phyloP scores from a whole-genome alignment of 2,797 vertebrate species.

The Gymnothorax javanicus region DNA sequence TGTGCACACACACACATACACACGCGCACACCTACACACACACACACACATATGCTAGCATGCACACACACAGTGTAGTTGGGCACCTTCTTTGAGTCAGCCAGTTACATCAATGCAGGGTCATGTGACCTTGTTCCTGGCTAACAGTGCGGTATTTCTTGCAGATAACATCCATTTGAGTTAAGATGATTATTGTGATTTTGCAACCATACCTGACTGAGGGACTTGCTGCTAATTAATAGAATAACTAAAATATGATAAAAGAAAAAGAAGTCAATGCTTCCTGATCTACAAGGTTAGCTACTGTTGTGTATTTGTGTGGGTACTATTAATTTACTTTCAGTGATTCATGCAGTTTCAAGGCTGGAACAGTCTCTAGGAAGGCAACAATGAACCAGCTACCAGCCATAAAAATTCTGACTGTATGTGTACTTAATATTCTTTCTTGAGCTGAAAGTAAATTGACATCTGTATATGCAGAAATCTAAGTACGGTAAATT shows the following conservation, averaged over 20 bases:
- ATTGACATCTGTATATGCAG: not conserved
- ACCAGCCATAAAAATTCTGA: not conserved
- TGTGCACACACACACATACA: not conserved
- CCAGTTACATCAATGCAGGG: not conserved
- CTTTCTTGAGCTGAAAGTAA: not conserved
- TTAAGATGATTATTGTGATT: not conserved
- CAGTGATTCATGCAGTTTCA: not conserved
- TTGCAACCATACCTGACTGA: not conserved
- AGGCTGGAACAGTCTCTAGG: not conserved
- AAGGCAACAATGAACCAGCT: not conserved
- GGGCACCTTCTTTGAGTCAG: not conserved
- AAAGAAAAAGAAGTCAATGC: not conserved
- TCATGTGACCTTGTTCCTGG: not conserved
- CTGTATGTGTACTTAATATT: not conserved
- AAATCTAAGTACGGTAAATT: not conserved
- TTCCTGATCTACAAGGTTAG: not conserved
- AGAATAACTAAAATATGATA: not conserved
- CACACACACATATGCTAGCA: not conserved
- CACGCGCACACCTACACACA: not conserved
- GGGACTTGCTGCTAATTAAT: not conserved
- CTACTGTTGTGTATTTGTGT: not conserved
- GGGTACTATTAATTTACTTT: not conserved
- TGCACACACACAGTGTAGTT: not conserved
- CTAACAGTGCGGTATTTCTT: not conserved
- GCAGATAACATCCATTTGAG: not conserved